Evolutionary conservation across 2,113 vertebrate species (phyloP).

Genomic region (zebrafish (Danio rerio)): DNA sequence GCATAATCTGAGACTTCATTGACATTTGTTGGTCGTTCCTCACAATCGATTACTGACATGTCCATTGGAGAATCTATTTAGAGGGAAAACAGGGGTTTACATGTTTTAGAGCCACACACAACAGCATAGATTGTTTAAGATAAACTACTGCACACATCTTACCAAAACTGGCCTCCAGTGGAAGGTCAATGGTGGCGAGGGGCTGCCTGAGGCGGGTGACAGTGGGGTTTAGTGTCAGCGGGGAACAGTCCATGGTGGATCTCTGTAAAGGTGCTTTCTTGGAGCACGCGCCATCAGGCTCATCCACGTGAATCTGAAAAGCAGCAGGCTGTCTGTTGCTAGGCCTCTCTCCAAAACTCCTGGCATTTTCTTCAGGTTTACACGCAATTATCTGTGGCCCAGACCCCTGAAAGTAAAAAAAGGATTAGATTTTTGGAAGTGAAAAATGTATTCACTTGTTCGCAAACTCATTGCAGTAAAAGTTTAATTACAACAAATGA

Average conservation of each 20-base stretch:
- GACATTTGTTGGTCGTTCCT: constrained; percentile 77
- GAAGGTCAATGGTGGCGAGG: constrained; percentile 79
- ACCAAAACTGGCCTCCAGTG: constrained; percentile 89
- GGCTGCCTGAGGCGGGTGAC: constrained; percentile 81
- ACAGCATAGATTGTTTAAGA: no score
- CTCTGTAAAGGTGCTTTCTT: constrained; percentile 64
- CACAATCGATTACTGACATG: constrained; percentile 86
- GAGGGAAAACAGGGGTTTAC: background rate
- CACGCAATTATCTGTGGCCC: constrained; percentile 64
- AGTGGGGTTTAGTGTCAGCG: constrained; percentile 72
- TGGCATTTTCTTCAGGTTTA: constrained; percentile 75
- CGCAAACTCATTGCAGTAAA: no score
- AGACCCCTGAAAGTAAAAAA: constrained; percentile 64
- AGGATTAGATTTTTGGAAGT: background rate
- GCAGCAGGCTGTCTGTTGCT: constrained; percentile 69
- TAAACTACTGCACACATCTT: constrained; percentile 39
- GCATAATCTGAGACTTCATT: constrained; percentile 88
- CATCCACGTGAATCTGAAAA: constrained; percentile 88
- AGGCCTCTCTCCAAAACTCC: constrained; percentile 71
- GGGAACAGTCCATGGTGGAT: constrained; percentile 55
- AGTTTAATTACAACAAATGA: no score
- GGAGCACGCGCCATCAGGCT: constrained; percentile 75
- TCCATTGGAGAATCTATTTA: constrained; percentile 91
- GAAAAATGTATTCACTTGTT: no score
- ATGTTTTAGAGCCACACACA: background rate